A percentile compares a stretch with the other conserved stretches of the same genome.
Conservation (phyloP, 2,888 invertebrate genomes). For the Opisthograptis luteolata region DNA sequence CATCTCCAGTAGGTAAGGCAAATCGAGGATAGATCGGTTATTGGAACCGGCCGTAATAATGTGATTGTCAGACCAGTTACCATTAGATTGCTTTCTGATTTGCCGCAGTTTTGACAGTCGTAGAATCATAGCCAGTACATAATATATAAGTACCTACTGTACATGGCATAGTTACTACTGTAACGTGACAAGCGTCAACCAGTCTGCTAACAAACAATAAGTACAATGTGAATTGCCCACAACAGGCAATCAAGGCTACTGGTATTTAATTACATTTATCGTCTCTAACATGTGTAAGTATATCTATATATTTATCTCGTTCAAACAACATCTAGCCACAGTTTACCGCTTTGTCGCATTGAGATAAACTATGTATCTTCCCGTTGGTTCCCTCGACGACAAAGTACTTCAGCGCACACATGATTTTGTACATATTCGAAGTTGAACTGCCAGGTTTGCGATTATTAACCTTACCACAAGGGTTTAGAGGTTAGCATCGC, state of each 20-base stretch:
- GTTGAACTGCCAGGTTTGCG: neutral
- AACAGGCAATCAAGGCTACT: conserved; percentile 14
- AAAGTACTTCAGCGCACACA: neutral
- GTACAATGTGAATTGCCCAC: conserved; percentile 9
- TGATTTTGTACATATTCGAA: conserved; percentile 3
- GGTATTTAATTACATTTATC: conserved; percentile 16
- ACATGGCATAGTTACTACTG: no score
- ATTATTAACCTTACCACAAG: neutral
- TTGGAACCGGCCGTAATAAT: no score
- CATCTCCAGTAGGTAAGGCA: no score
- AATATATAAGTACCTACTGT: no score
- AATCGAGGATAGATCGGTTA: no score
- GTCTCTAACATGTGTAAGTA: no score
- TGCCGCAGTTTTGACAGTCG: no score
- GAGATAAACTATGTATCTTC: neutral
- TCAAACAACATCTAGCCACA: neutral
- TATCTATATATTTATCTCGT: no score
- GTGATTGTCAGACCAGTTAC: no score
- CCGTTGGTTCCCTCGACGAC: neutral
- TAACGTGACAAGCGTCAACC: conserved; percentile 1
- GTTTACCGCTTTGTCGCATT: neutral
- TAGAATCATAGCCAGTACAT: no score
- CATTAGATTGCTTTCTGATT: no score
- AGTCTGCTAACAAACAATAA: neutral
- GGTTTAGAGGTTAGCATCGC: neutral